Conservation (phyloP, 2,797 vertebrate species). For the Onychomys leucogaster region DNA sequence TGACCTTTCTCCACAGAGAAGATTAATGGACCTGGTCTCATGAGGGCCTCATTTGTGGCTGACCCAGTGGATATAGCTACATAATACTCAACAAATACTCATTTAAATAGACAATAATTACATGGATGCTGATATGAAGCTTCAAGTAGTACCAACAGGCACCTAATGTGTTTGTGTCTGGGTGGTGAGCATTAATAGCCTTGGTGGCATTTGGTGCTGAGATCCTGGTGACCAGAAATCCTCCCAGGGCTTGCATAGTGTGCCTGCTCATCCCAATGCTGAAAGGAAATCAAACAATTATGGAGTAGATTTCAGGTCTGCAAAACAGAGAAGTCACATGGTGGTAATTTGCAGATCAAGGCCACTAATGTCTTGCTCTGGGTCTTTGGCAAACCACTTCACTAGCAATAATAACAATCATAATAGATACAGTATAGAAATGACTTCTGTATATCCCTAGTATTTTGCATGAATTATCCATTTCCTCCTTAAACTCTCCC, state of each 20-base stretch:
- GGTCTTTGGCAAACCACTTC: neutral
- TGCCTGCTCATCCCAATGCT: neutral
- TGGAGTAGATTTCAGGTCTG: neutral
- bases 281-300: neutral
- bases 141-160: too few species aligned
- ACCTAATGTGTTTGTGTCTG: neutral
- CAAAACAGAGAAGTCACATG: neutral
- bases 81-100: neutral
- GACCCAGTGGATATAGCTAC: neutral
- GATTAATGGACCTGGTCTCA: neutral
- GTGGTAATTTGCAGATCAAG: neutral
- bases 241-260: accelerated
- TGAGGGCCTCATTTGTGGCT: neutral
- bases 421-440: neutral
- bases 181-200: too few species aligned
- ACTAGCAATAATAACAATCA: neutral
- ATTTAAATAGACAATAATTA: neutral
- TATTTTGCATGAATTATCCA: neutral
- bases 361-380: neutral
- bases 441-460: neutral
- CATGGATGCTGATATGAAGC: too few species aligned
- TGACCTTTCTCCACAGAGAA: neutral
- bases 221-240: neutral
- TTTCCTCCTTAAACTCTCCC: neutral
- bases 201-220: neutral